A percentile compares a stretch with the other conserved stretches of the same genome.
Conservation (phyloP, 2,113 vertebrate genomes). For the Oreochromis aureus region DNA sequence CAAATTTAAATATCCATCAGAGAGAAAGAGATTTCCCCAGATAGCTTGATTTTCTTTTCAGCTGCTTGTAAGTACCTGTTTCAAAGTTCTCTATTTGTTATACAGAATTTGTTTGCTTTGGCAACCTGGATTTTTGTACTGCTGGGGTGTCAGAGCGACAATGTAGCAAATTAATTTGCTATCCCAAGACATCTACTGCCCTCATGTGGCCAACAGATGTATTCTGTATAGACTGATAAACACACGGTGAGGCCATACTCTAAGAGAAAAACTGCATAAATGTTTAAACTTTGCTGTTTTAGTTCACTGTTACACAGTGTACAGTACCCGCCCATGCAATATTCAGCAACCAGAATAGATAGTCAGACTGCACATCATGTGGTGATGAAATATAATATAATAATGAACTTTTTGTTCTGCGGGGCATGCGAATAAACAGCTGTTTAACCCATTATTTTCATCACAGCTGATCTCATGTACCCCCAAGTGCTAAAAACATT, state of each 20-base stretch:
- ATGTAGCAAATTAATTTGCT: background rate
- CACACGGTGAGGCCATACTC: background rate
- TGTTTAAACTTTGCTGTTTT: background rate
- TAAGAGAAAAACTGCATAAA: background rate
- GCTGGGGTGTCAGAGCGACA: background rate
- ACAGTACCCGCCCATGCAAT: background rate
- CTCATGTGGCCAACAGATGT: slow-evolving; percentile 41
- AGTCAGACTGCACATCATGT: background rate
- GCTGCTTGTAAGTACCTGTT: background rate
- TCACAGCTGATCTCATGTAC: background rate
- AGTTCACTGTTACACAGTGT: background rate
- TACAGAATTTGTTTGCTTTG: slow-evolving; percentile 2
- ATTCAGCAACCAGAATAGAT: background rate
- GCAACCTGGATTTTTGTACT: background rate
- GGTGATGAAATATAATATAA: background rate
- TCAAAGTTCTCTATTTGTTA: slow-evolving; percentile 4
- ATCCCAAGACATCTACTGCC: slow-evolving; percentile 49
- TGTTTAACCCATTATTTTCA: background rate
- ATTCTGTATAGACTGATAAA: background rate
- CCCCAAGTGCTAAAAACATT: background rate
- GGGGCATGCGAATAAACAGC: background rate
- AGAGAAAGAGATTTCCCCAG: background rate
- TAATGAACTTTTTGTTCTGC: background rate
- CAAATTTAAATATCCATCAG: slow-evolving; percentile 14
- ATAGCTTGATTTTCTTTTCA: background rate